These are phyloP conservation scores for Cryptus armator DNA, from an alignment of 2,888 invertebrate genomes.

Conservation along the genomic window DNA sequence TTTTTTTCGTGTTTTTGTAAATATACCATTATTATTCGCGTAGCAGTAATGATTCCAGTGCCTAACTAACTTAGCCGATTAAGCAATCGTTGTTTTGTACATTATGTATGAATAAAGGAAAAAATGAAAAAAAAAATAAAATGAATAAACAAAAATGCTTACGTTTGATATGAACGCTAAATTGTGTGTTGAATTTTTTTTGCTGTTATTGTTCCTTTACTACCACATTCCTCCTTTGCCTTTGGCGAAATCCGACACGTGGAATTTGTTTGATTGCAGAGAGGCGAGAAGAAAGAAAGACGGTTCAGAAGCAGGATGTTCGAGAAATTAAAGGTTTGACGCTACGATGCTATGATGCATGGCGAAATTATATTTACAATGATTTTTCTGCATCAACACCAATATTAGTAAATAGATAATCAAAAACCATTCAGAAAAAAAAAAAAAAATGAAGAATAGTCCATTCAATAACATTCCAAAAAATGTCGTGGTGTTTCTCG, in stretches of 20 bases:
- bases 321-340: constrained; percentile 84
- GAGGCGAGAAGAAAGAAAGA: constrained; percentile 80
- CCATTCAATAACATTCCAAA: constrained; percentile 47
- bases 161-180: constrained; percentile 40
- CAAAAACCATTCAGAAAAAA: constrained; percentile 4
- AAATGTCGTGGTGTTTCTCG: constrained; percentile 4
- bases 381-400: constrained; percentile 63
- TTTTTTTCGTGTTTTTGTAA: constrained; percentile 52
- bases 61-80: constrained; percentile 48
- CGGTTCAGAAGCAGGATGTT: constrained; percentile 82
- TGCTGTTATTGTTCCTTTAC: constrained; percentile 51
- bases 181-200: constrained; percentile 61
- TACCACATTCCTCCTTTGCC: constrained; percentile 47
- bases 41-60: constrained; percentile 52
- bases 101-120: constrained; percentile 38
- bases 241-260: constrained; percentile 65
- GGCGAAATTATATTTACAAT: constrained; percentile 68
- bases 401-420: constrained; percentile 52
- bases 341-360: constrained; percentile 78
- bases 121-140: constrained; percentile 14
- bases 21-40: constrained; percentile 47
- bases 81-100: constrained; percentile 49
- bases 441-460: constrained; percentile 24
- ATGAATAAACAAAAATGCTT: constrained; percentile 44
- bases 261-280: constrained; percentile 79